Conservation (phyloP, 2,888 invertebrate species). For the Phorcus lineatus region DNA sequence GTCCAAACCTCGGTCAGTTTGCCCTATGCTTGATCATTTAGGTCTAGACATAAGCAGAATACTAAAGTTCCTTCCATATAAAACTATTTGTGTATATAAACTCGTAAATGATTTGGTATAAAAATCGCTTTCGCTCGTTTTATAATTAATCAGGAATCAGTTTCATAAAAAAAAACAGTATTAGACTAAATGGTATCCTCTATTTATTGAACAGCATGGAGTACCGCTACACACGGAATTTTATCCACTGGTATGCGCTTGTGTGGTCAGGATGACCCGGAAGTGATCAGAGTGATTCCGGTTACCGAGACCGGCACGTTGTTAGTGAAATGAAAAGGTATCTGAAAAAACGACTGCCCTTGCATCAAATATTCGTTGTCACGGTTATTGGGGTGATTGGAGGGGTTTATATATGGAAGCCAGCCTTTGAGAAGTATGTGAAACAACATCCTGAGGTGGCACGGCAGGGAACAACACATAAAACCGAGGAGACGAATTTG, state of each 20-base stretch:
- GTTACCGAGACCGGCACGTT: not conserved
- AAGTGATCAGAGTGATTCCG: not conserved
- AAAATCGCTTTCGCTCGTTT: too few relatives aligned
- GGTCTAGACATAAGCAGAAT: too few relatives aligned
- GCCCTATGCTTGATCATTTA: too few relatives aligned
- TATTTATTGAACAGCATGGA: too few relatives aligned
- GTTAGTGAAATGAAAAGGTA: constrained; percentile 25
- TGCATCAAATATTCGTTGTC: constrained; percentile 22
- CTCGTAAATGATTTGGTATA: too few relatives aligned
- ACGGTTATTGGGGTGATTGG: constrained; percentile 29
- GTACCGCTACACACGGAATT: not conserved
- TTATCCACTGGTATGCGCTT: constrained; percentile 4
- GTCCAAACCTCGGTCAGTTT: too few relatives aligned
- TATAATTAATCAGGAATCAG: too few relatives aligned
- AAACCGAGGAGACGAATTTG: too few relatives aligned
- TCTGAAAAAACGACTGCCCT: constrained; percentile 24
- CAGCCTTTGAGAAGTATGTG: constrained; percentile 18
- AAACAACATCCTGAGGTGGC: constrained; percentile 6
- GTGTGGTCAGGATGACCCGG: not conserved
- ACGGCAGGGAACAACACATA: not conserved
- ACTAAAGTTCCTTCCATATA: too few relatives aligned
- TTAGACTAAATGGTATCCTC: too few relatives aligned
- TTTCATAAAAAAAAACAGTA: too few relatives aligned
- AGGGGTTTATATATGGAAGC: constrained; percentile 32
- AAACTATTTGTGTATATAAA: too few relatives aligned